These are phyloP conservation scores for Melanaphis sacchari DNA, from an alignment of 1,140 invertebrate genomes.

Conservation along the genomic window DNA sequence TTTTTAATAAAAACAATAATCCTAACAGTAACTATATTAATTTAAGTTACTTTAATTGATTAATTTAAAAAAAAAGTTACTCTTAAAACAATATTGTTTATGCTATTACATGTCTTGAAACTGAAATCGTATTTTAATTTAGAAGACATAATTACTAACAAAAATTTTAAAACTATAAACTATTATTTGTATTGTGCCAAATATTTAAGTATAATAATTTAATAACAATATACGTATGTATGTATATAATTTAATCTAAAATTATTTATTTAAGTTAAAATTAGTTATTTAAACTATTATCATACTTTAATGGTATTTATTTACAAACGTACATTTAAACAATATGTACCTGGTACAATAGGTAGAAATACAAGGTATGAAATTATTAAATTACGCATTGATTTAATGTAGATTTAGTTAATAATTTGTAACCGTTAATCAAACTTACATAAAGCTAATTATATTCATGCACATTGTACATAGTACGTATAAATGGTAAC, in stretches of 20 bases:
- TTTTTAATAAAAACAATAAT: background rate
- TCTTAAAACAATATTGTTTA: background rate
- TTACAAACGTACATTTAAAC: background rate
- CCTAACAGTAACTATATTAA: background rate
- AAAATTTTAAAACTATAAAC: background rate
- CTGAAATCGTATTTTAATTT: background rate
- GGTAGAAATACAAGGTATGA: background rate
- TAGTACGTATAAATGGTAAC: background rate
- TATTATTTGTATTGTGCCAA: background rate
- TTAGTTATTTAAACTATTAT: background rate
- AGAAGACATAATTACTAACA: background rate
- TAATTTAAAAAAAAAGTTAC: background rate
- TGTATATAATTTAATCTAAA: background rate
- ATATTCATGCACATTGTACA: background rate
- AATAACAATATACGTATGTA: too few relatives aligned
- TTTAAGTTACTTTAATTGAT: background rate
- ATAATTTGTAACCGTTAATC: background rate
- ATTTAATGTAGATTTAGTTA: background rate
- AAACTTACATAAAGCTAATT: background rate
- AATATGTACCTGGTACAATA: too few relatives aligned
- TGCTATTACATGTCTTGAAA: background rate
- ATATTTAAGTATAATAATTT: too few relatives aligned
- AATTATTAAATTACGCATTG: background rate
- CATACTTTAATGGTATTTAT: background rate
- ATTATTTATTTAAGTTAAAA: background rate